A percentile compares a stretch with the other conserved stretches of the same genome.
Evolutionary conservation across 2,113 vertebrate genomes (phyloP).

Genomic region (Cyanoramphus novaezelandiae): DNA sequence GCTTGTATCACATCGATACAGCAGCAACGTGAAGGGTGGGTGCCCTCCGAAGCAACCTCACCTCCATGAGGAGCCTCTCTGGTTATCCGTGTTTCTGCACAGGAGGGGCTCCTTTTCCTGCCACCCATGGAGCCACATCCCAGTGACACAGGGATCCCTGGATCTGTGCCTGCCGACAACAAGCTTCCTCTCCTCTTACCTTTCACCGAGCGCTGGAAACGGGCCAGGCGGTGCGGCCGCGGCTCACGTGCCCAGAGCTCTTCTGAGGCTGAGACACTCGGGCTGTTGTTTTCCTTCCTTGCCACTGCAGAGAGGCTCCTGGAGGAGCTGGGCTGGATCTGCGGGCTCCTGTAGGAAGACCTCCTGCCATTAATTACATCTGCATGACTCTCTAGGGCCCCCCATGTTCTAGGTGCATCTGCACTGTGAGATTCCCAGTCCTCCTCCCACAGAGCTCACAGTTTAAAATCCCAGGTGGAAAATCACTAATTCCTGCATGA

Average conservation of each 20-base stretch:
- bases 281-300: not conserved
- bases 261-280: not conserved
- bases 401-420: not conserved
- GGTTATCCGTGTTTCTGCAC: not conserved
- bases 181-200: not conserved
- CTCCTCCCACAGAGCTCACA: not conserved
- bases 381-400: not conserved
- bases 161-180: not conserved
- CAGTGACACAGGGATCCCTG: not conserved
- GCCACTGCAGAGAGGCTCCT: fast-evolving
- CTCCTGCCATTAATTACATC: not conserved
- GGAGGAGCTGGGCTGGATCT: not conserved
- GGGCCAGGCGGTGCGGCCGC: not conserved
- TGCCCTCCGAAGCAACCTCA: not conserved
- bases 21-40: not conserved
- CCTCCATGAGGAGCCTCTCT: fast-evolving
- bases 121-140: not conserved
- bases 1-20: not conserved
- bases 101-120: not conserved
- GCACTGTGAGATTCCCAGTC: not conserved
- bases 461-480: not conserved
- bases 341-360: not conserved
- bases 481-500: not conserved
- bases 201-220: not conserved
- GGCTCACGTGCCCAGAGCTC: not conserved